A percentile compares a stretch with the other conserved stretches of the same genome.
phyloP scores from a whole-genome alignment of 2,113 vertebrate species.

The Epinephelus fuscoguttatus region DNA sequence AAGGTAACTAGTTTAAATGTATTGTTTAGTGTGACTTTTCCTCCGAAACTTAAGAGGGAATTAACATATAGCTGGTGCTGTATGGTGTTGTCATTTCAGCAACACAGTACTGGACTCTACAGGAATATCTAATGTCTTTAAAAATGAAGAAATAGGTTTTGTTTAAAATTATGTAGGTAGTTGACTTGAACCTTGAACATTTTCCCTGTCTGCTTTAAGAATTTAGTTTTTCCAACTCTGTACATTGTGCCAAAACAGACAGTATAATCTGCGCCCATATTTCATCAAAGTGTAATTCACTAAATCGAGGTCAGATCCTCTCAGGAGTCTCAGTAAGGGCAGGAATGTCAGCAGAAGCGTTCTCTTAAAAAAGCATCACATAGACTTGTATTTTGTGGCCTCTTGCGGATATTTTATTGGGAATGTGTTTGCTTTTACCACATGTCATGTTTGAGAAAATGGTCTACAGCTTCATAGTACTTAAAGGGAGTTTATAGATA shows the following conservation, averaged over 20 bases:
- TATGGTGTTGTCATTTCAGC: background rate
- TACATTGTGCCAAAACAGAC: conserved; percentile 30
- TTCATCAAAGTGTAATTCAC: conserved; percentile 35
- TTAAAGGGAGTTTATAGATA: conserved; percentile 33
- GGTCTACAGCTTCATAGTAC: conserved; percentile 19
- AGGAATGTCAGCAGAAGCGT: conserved; percentile 8
- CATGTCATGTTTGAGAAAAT: conserved; percentile 20
- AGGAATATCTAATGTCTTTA: background rate
- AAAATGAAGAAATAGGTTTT: background rate
- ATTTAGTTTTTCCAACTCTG: conserved; percentile 1
- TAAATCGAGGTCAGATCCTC: conserved; percentile 12
- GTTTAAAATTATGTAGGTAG: conserved; percentile 2
- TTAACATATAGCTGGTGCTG: too few species aligned
- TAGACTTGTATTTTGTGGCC: conserved; percentile 6
- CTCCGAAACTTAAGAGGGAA: too few species aligned
- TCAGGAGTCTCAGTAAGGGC: conserved; percentile 9
- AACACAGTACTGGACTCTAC: background rate
- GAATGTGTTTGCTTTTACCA: conserved; percentile 33
- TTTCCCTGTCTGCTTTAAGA: conserved; percentile 31
- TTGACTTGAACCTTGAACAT: conserved; percentile 27
- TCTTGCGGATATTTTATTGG: conserved; percentile 43
- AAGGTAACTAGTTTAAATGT: too few species aligned
- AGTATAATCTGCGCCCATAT: conserved; percentile 29
- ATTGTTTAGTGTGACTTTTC: too few species aligned
- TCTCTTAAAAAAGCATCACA: conserved; percentile 1